Conservation (phyloP, 2,888 invertebrate species). For the Brachycybe producta region DNA sequence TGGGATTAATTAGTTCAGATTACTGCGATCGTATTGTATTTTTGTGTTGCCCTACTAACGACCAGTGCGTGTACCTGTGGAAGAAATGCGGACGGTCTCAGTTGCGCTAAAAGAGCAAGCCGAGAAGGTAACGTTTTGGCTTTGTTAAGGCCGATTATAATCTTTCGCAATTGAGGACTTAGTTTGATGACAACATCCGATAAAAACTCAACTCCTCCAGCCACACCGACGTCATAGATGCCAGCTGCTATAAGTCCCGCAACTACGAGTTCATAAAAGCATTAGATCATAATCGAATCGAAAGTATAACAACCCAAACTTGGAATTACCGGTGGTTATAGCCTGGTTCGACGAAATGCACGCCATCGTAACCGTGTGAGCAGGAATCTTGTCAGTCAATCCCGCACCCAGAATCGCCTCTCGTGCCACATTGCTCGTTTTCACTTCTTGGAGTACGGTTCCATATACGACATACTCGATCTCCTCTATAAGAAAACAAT, state of each 20-base stretch:
- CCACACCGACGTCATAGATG: conserved; percentile 77
- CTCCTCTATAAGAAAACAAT: conserved; percentile 38
- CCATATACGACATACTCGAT: conserved; percentile 93
- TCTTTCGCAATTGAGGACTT: conserved; percentile 71
- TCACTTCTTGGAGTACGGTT: conserved; percentile 94
- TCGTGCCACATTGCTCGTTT: conserved; percentile 89
- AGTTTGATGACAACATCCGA: conserved; percentile 96
- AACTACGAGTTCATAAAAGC: conserved; percentile 40
- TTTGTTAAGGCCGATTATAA: conserved; percentile 78
- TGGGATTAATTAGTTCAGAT: no score
- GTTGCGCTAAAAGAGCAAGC: conserved; percentile 54
- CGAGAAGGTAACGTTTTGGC: conserved; percentile 74
- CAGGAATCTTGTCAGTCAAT: conserved; percentile 78
- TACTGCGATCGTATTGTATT: no score
- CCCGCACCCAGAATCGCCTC: conserved; percentile 82
- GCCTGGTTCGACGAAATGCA: conserved; percentile 92
- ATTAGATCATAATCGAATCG: neutral
- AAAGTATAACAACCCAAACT: no score
- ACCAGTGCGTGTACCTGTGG: conserved; percentile 53
- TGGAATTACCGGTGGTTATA: conserved; percentile 48
- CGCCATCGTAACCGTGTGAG: conserved; percentile 97
- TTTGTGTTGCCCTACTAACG: no score
- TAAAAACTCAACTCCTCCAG: conserved; percentile 98
- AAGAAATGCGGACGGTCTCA: conserved; percentile 57
- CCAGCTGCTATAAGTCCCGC: conserved; percentile 85